Evolutionary conservation across 1,140 invertebrate species (phyloP).

Genomic region (Drosophila baimaii): DNA sequence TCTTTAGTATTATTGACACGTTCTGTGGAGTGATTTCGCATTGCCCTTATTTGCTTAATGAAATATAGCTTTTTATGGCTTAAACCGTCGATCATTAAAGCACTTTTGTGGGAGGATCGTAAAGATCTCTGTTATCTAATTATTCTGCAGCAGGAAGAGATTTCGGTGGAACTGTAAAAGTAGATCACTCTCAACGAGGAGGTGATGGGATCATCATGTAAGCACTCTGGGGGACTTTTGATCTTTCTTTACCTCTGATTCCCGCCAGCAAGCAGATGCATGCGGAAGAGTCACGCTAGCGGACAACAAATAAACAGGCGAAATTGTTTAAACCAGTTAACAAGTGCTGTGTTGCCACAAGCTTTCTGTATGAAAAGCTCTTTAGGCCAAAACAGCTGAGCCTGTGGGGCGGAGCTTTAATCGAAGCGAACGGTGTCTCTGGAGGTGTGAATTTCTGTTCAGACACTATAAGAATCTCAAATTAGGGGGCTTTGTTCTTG

Average conservation of each 20-base stretch:
- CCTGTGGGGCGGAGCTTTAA: slow-evolving; percentile 17
- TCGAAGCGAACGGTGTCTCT: not conserved
- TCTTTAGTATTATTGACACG: slow-evolving; percentile 54
- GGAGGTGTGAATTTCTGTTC: slow-evolving; percentile 7
- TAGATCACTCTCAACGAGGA: slow-evolving; percentile 17
- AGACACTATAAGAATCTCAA: slow-evolving; percentile 13
- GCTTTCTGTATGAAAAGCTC: slow-evolving; percentile 23
- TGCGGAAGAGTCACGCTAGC: slow-evolving; percentile 30
- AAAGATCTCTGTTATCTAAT: slow-evolving; percentile 50
- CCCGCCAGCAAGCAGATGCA: slow-evolving; percentile 32
- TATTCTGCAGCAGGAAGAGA: slow-evolving; percentile 18
- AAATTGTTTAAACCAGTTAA: slow-evolving; percentile 50
- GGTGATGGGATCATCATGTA: not conserved
- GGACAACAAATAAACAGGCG: slow-evolving; percentile 23
- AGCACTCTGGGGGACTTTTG: slow-evolving; percentile 25
- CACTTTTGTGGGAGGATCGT: slow-evolving; percentile 20
- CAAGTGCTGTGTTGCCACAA: slow-evolving; percentile 18
- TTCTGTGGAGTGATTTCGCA: slow-evolving; percentile 29
- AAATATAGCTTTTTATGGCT: slow-evolving; percentile 40
- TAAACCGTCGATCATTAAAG: slow-evolving; percentile 37
- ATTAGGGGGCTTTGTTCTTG: too few species aligned
- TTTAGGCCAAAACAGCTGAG: slow-evolving; percentile 32
- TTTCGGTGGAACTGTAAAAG: slow-evolving; percentile 18
- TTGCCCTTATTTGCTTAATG: slow-evolving; percentile 49
- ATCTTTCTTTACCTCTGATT: slow-evolving; percentile 22